Percentiles rank a stretch among this genome's conserved stretches.
Evolutionary conservation across 2,888 invertebrate species (phyloP).

Genomic region (Drosophila birchii): DNA sequence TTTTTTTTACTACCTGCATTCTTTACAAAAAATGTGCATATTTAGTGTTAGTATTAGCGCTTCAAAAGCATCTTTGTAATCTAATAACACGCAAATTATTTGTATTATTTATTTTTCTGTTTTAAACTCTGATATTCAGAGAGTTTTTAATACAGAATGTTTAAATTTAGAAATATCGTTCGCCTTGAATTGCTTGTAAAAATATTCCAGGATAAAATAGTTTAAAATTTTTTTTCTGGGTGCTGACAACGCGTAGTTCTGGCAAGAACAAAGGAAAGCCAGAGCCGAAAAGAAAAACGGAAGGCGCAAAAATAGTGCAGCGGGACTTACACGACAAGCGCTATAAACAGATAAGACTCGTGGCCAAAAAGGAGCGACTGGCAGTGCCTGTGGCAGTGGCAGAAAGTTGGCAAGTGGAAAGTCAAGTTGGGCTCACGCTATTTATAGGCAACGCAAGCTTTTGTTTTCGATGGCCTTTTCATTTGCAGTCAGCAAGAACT

Average conservation of each 20-base stretch:
- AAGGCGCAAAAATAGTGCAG: constrained; percentile 30
- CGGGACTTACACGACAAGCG: constrained; percentile 67
- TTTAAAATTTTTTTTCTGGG: neutral
- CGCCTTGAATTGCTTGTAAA: neutral
- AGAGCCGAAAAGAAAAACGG: constrained; percentile 19
- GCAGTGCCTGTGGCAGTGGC: constrained; percentile 25
- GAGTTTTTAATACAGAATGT: neutral
- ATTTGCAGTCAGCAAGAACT: constrained; percentile 65
- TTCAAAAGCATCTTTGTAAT: neutral
- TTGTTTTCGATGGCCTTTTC: constrained; percentile 80
- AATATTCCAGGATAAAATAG: neutral
- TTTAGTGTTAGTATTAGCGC: neutral
- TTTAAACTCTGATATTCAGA: neutral
- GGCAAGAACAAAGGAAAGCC: constrained; percentile 4
- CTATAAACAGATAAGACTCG: constrained; percentile 69
- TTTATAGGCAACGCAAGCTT: constrained; percentile 78
- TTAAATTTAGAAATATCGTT: no score
- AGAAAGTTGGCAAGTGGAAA: constrained; percentile 73
- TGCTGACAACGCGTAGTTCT: constrained; percentile 12
- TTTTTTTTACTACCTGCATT: neutral
- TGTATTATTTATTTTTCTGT: neutral
- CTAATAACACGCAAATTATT: neutral
- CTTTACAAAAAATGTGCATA: neutral
- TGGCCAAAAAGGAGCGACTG: constrained; percentile 20
- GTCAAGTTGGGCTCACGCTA: constrained; percentile 76